Percentiles rank a stretch among this genome's conserved stretches.
These are phyloP conservation scores for Ferrisia virgata DNA, from an alignment of 2,888 invertebrate species.

Conservation along the genomic window DNA sequence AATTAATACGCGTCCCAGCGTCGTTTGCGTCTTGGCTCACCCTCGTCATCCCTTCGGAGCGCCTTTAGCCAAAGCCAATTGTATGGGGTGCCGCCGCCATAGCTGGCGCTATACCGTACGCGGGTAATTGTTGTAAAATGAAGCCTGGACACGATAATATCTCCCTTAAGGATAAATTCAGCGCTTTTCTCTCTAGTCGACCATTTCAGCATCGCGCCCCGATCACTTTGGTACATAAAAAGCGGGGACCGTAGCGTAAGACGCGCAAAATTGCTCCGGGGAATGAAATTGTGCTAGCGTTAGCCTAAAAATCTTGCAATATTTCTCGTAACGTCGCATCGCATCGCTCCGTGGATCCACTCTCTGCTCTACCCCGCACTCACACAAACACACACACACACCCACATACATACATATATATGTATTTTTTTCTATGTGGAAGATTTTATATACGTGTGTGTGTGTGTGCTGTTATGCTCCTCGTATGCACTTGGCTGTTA, in stretches of 20 bases:
- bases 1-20: background rate
- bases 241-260: background rate
- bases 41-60: background rate
- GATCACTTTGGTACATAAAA: background rate
- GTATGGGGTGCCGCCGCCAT: constrained; percentile 9
- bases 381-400: too few relatives aligned
- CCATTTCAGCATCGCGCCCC: background rate
- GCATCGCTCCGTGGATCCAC: background rate
- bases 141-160: constrained; percentile 44
- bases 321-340: background rate
- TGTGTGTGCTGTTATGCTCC: too few relatives aligned
- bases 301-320: constrained; percentile 28
- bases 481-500: background rate
- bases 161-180: constrained; percentile 44
- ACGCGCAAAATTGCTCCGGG: constrained; percentile 40
- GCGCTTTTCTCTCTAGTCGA: constrained; percentile 20
- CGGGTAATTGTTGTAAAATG: constrained; percentile 45
- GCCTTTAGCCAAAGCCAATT: background rate
- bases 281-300: constrained; percentile 41
- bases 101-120: background rate
- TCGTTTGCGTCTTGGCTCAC: background rate
- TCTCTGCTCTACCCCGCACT: too few relatives aligned
- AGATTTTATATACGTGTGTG: too few relatives aligned
- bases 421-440: too few relatives aligned
- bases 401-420: too few relatives aligned